These are phyloP conservation scores for Aythya fuligula DNA, from an alignment of 2,797 vertebrate species.

Conservation along the genomic window DNA sequence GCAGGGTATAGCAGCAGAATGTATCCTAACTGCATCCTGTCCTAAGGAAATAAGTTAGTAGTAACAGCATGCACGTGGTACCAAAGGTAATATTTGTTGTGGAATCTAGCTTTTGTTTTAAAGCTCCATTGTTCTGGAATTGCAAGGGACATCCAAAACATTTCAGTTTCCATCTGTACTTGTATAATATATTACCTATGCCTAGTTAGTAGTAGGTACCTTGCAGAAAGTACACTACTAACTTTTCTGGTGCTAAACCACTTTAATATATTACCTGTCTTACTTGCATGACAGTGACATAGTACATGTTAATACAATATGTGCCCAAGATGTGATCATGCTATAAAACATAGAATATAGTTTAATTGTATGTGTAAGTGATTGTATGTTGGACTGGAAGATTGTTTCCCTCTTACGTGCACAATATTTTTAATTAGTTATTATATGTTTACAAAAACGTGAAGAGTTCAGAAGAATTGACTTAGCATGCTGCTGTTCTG, in stretches of 20 bases:
- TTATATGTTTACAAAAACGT: not conserved
- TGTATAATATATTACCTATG: not conserved
- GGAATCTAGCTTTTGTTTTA: not conserved
- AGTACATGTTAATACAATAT: not conserved
- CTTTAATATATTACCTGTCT: not conserved
- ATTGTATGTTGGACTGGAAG: not conserved
- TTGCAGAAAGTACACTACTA: slow-evolving; percentile 10
- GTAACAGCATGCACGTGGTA: not conserved
- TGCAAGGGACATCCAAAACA: not conserved
- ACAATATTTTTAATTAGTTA: not conserved
- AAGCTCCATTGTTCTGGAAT: not conserved
- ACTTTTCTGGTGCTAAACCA: slow-evolving; percentile 37
- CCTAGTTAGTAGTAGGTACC: not conserved
- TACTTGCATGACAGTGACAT: not conserved
- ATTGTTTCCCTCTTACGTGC: not conserved
- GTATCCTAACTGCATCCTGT: not conserved
- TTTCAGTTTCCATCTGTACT: not conserved
- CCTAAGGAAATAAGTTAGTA: not conserved
- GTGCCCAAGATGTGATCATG: not conserved
- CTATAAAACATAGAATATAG: not conserved
- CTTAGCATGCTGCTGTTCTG: not conserved
- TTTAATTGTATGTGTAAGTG: not conserved
- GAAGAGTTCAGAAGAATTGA: not conserved
- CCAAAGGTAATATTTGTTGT: not conserved
- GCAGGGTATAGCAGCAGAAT: slow-evolving; percentile 1